Percentiles rank a stretch among this genome's conserved stretches.
Conservation (phyloP, 2,797 vertebrate genomes). For the Lycodopsis pacificus region DNA sequence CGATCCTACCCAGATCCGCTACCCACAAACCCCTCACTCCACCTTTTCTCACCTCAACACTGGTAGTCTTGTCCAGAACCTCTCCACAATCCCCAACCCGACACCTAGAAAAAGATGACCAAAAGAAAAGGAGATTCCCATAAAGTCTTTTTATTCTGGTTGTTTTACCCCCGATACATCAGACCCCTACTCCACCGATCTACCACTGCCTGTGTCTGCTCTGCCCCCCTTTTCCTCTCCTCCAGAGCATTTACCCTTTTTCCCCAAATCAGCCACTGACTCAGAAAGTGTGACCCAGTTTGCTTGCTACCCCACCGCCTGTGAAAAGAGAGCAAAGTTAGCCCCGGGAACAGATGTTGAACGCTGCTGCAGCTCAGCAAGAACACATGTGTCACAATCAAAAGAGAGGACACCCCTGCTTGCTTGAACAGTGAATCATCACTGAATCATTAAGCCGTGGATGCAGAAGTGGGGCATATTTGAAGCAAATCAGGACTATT, state of each 20-base stretch:
- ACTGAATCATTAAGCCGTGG: constrained; percentile 35
- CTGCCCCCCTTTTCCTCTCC: constrained; percentile 22
- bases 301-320: constrained; percentile 60
- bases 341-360: constrained; percentile 62
- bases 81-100: constrained; percentile 34
- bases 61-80: constrained; percentile 27
- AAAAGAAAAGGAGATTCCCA: constrained; percentile 13
- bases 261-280: constrained; percentile 65
- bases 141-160: neutral
- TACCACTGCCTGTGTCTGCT: constrained; percentile 32
- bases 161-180: constrained; percentile 22
- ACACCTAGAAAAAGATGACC: neutral
- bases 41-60: constrained; percentile 50
- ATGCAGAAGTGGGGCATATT: constrained; percentile 3
- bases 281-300: constrained; percentile 77
- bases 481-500: neutral
- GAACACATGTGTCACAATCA: constrained; percentile 25
- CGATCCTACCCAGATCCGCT: constrained; percentile 59
- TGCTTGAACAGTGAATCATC: constrained; percentile 37
- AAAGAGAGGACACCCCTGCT: constrained; percentile 18
- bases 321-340: constrained; percentile 45
- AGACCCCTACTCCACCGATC: constrained; percentile 11
- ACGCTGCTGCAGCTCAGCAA: constrained; percentile 44
- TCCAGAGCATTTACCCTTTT: constrained; percentile 52
- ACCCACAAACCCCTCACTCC: constrained; percentile 52